Evolutionary conservation across 2,113 vertebrate species (phyloP).

Genomic region (Corynorhinus townsendii): DNA sequence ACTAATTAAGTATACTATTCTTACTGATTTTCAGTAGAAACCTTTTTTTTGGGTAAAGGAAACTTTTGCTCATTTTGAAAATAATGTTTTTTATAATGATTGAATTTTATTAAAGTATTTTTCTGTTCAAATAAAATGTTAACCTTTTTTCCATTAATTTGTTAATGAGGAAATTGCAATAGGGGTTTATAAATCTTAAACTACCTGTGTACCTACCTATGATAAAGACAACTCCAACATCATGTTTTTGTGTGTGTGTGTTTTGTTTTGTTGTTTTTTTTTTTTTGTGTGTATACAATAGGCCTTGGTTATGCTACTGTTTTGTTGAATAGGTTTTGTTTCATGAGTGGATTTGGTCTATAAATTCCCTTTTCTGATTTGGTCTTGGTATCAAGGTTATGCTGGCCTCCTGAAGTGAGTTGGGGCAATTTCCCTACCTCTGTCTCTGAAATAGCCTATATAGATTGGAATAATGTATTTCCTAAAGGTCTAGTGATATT

Average conservation of each 20-base stretch:
- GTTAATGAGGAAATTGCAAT: neutral
- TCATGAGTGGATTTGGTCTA: neutral
- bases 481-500: neutral
- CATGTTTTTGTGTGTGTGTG: neutral
- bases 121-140: neutral
- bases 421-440: neutral
- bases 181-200: neutral
- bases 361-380: neutral
- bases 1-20: neutral
- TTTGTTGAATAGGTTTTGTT: neutral
- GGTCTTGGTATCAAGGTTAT: neutral
- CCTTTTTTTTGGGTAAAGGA: neutral
- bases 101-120: neutral
- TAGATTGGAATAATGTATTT: neutral
- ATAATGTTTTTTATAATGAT: neutral
- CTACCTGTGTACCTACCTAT: neutral
- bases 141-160: neutral
- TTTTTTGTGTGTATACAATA: neutral
- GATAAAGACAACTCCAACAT: neutral
- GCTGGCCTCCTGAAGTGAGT: neutral
- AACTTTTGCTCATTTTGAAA: neutral
- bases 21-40: neutral
- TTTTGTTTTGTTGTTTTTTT: neutral
- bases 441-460: neutral
- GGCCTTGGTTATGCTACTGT: neutral